phyloP scores from a whole-genome alignment of 2,888 invertebrate species.

The Troides oblongomaculatus region DNA sequence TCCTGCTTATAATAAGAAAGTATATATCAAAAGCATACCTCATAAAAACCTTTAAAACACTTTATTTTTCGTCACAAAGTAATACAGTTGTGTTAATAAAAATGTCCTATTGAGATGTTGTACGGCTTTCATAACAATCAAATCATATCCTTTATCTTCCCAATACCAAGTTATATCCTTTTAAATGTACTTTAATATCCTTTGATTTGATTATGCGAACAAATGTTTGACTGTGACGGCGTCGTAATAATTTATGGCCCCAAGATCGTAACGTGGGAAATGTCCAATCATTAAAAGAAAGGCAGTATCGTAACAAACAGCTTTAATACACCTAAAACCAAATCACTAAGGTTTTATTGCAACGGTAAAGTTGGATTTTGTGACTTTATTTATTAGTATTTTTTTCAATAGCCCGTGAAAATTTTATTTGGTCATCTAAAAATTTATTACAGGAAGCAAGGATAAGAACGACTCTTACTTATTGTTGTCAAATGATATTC shows the following conservation, averaged over 20 bases:
- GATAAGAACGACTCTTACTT: no score
- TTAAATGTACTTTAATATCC: not conserved
- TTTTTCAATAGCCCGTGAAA: not conserved
- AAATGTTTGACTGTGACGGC: slow-evolving; percentile 44
- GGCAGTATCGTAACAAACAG: slow-evolving; percentile 30
- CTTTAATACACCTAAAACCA: slow-evolving; percentile 29
- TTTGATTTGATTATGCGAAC: slow-evolving; percentile 48
- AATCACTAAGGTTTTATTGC: slow-evolving; percentile 26
- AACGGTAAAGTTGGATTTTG: slow-evolving; percentile 16
- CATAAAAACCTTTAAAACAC: no score
- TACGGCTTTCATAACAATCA: no score
- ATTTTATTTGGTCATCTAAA: slow-evolving; percentile 3
- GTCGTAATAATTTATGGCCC: slow-evolving; percentile 40
- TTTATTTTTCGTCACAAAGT: no score
- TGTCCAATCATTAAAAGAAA: slow-evolving; percentile 31
- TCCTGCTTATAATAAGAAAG: no score
- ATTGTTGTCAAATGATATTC: no score
- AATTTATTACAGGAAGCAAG: no score
- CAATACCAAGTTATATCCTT: not conserved
- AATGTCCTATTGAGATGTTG: no score
- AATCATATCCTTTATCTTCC: no score
- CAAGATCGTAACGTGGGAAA: slow-evolving; percentile 35
- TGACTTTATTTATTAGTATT: slow-evolving; percentile 21
- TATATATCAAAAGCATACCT: no score
- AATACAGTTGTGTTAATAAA: no score